phyloP scores from a whole-genome alignment of 2,113 vertebrate species.

The Hepsetus odoe region DNA sequence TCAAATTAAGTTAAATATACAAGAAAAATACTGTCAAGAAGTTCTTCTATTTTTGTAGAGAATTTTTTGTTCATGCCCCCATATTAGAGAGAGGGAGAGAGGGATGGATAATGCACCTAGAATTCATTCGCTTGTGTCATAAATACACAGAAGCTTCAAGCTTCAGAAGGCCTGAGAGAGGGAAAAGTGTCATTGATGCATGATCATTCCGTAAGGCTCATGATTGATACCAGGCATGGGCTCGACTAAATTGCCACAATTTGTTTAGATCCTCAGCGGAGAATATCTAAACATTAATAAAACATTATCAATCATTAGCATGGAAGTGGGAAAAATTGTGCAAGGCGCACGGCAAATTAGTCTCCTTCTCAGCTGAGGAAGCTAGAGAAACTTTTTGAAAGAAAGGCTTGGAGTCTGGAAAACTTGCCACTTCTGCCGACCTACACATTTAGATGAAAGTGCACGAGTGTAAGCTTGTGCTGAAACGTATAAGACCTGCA shows the following conservation, averaged over 20 bases:
- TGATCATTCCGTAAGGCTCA: conserved; percentile 53
- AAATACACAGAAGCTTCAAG: conserved; percentile 57
- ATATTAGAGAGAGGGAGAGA: background rate
- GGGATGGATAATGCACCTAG: conserved; percentile 1
- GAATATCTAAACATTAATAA: conserved; percentile 79
- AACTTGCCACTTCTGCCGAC: background rate
- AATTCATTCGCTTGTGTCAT: conserved; percentile 48
- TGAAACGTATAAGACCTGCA: background rate
- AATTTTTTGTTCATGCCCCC: background rate
- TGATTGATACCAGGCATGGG: conserved; percentile 72
- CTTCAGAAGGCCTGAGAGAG: conserved; percentile 54
- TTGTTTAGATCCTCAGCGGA: conserved; percentile 76
- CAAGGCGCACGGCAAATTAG: conserved; percentile 66
- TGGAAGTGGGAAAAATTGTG: conserved; percentile 56
- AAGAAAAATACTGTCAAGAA: background rate
- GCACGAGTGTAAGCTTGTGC: background rate
- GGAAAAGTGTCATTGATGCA: conserved; percentile 69
- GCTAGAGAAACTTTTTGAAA: conserved; percentile 9
- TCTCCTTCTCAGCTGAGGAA: conserved; percentile 49
- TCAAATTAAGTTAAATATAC: conserved; percentile 4
- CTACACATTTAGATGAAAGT: conserved; percentile 17
- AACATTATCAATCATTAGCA: conserved; percentile 81
- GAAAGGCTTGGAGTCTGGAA: conserved; percentile 5
- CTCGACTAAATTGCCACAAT: conserved; percentile 77
- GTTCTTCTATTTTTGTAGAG: conserved; percentile 3